phyloP scores from a whole-genome alignment of 2,888 invertebrate genomes.

The Pycnomerus fuliginosus region DNA sequence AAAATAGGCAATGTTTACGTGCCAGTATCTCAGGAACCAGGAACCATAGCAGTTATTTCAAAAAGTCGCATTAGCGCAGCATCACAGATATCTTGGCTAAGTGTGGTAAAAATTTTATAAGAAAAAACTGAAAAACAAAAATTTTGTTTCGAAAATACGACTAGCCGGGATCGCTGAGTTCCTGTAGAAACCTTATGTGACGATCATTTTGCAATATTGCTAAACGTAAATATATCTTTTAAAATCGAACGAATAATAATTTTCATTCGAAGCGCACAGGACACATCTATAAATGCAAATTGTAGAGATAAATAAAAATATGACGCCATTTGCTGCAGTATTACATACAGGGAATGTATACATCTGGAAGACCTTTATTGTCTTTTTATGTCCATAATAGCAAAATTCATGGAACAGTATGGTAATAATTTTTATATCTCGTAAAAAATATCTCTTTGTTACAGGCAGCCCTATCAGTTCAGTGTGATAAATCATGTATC shows the following conservation, averaged over 20 bases:
- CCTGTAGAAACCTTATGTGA: no score
- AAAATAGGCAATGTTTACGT: no score
- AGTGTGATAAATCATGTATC: constrained; percentile 9
- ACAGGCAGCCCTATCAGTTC: constrained; percentile 2
- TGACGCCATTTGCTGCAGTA: constrained; percentile 25
- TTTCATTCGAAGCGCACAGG: constrained; percentile 26
- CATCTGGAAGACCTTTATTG: constrained; percentile 31
- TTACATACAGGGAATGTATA: constrained; percentile 25
- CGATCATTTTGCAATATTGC: no score
- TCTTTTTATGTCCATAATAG: constrained; percentile 29
- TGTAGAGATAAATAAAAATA: constrained; percentile 29
- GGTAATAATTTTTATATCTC: constrained; percentile 22
- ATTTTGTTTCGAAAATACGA: no score
- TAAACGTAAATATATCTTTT: no score
- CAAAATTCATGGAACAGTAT: constrained; percentile 27
- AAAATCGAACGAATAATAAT: constrained; percentile 21
- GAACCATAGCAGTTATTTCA: no score
- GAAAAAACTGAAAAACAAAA: no score
- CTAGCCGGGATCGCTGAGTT: no score
- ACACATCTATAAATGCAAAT: constrained; percentile 32
- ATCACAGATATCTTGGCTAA: no score
- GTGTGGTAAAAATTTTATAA: no score
- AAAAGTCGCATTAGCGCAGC: no score
- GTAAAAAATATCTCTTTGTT: constrained; percentile 22
- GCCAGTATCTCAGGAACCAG: no score